Evolutionary conservation across 1,140 invertebrate genomes (phyloP).

Genomic region (Papilio xuthus): DNA sequence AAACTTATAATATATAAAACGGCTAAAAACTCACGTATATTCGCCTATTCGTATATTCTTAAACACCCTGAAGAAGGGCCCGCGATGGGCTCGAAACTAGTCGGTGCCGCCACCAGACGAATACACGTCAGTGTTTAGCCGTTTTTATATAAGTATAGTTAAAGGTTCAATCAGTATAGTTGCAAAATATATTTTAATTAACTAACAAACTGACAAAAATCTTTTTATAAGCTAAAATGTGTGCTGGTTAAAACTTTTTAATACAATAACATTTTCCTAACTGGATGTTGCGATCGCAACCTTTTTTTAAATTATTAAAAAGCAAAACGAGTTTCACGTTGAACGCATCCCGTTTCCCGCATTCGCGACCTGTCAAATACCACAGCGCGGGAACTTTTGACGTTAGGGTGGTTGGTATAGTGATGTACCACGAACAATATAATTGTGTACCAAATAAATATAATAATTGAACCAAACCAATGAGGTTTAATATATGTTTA

Average conservation of each 20-base stretch:
- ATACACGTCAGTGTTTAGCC: too few relatives aligned
- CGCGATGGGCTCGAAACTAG: too few relatives aligned
- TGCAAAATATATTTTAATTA: too few relatives aligned
- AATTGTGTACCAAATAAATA: background rate
- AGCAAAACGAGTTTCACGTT: conserved; percentile 43
- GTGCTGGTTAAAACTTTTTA: conserved; percentile 4
- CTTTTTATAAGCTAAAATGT: conserved; percentile 1
- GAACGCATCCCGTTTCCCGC: conserved; percentile 44
- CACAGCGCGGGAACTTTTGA: conserved; percentile 60
- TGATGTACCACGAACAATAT: conserved; percentile 31
- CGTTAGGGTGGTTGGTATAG: conserved; percentile 47
- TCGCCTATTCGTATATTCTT: too few relatives aligned
- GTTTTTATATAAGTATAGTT: too few relatives aligned
- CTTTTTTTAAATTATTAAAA: conserved; percentile 45
- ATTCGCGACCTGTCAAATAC: conserved; percentile 57
- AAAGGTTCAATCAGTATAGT: too few relatives aligned
- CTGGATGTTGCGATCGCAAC: conserved; percentile 31
- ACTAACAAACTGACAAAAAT: background rate
- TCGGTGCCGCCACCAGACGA: too few relatives aligned
- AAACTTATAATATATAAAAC: too few relatives aligned
- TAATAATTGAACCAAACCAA: too few relatives aligned
- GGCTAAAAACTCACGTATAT: too few relatives aligned
- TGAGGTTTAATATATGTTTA: too few relatives aligned
- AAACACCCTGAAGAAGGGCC: too few relatives aligned
- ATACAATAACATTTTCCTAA: conserved; percentile 24